Evolutionary conservation across 2,888 invertebrate species (phyloP).

Genomic region (Tipula vernalis): DNA sequence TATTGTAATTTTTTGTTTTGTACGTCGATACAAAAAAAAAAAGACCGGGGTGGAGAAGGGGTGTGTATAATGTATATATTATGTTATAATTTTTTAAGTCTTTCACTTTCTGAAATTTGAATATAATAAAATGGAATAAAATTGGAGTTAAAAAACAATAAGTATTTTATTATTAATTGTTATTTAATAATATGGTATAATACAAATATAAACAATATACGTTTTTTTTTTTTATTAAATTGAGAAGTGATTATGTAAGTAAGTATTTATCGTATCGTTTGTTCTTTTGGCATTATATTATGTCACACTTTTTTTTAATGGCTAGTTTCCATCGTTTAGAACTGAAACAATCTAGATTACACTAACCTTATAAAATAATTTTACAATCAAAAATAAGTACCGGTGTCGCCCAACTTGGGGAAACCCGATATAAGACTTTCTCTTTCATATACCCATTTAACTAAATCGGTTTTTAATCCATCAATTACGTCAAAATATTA

Average conservation of each 20-base stretch:
- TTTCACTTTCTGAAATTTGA: not conserved
- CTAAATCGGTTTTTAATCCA: not conserved
- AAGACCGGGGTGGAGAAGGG: not conserved
- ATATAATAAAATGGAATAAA: constrained; percentile 4
- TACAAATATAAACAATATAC: not conserved
- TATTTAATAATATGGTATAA: not conserved
- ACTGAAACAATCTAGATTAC: not conserved
- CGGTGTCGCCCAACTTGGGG: not conserved
- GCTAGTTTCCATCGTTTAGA: not conserved
- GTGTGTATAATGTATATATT: not conserved
- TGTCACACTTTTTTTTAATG: not conserved
- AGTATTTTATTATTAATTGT: not conserved
- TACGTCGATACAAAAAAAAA: not conserved
- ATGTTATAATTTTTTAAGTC: not conserved
- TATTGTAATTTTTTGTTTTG: not conserved
- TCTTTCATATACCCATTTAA: not conserved
- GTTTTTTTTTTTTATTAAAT: not conserved
- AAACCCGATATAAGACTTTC: not conserved
- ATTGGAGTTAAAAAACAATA: not conserved
- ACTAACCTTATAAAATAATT: not conserved
- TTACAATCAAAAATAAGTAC: not conserved
- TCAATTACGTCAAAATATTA: not conserved
- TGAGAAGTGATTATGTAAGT: not conserved
- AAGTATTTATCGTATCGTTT: not conserved
- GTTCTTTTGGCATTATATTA: not conserved